Evolutionary conservation across 2,888 invertebrate species (phyloP).

Genomic region (Gymnoscelis rufifasciata): DNA sequence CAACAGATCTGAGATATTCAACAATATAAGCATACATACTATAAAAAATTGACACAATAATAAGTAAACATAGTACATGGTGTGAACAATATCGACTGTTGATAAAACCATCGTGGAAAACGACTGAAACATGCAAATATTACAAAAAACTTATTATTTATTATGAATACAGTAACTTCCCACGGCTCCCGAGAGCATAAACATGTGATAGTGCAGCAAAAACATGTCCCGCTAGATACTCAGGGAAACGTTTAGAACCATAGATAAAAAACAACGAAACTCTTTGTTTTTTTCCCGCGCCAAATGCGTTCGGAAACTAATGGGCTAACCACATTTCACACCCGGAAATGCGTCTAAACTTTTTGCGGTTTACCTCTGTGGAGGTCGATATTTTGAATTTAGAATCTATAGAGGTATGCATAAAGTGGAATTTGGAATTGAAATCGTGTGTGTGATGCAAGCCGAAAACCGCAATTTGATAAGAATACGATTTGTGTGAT

Average conservation of each 20-base stretch:
- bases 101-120: constrained; percentile 23
- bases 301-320: constrained; percentile 61
- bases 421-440: constrained; percentile 22
- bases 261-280: constrained; percentile 27
- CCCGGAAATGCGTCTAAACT: constrained; percentile 64
- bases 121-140: constrained; percentile 21
- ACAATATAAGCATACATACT: not conserved
- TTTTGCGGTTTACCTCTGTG: constrained; percentile 45
- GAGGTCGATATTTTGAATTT: constrained; percentile 28
- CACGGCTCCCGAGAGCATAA: constrained; percentile 21
- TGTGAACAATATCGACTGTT: constrained; percentile 23
- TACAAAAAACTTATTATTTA: constrained; percentile 38
- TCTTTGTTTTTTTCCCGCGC: constrained; percentile 42
- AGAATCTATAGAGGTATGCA: constrained; percentile 17
- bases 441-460: constrained; percentile 21
- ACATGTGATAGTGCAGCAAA: constrained; percentile 42
- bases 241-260: constrained; percentile 39
- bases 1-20: too few species aligned
- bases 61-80: constrained; percentile 14
- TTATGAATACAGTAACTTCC: constrained; percentile 48
- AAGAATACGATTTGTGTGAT: constrained; percentile 22
- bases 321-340: constrained; percentile 69
- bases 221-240: constrained; percentile 47
- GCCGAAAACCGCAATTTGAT: constrained; percentile 36
- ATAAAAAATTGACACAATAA: constrained; percentile 11